phyloP scores from a whole-genome alignment of 2,797 vertebrate species.

The Cottoperca gobio region DNA sequence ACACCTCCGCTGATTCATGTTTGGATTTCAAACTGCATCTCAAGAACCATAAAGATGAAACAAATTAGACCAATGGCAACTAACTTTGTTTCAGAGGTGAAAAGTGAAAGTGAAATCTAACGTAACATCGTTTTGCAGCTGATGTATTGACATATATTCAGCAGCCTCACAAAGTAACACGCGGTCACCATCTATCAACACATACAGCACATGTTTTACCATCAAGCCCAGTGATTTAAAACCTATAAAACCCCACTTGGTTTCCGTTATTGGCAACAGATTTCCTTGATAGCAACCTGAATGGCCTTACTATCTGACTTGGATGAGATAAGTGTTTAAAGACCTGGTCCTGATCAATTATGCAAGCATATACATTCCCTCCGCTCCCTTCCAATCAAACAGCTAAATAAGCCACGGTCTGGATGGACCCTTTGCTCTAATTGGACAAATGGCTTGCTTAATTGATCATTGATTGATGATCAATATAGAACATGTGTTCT shows the following conservation, averaged over 20 bases:
- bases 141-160: neutral
- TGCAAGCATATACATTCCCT: conserved; percentile 80
- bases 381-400: conserved; percentile 79
- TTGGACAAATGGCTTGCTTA: conserved; percentile 88
- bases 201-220: neutral
- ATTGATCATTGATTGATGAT: conserved; percentile 90
- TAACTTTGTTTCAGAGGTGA: neutral
- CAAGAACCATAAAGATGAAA: neutral
- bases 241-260: conserved; percentile 11
- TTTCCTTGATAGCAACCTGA: conserved; percentile 49
- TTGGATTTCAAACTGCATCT: neutral
- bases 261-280: conserved; percentile 35
- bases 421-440: conserved; percentile 77
- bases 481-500: conserved; percentile 86
- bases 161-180: neutral
- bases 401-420: conserved; percentile 77
- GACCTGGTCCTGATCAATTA: conserved; percentile 82
- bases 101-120: neutral
- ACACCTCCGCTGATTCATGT: neutral
- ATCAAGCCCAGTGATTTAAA: neutral
- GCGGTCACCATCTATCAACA: neutral
- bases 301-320: conserved; percentile 57
- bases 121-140: neutral
- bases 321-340: conserved; percentile 81
- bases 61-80: neutral